phyloP scores from a whole-genome alignment of 2,113 vertebrate species.

The Ia io region DNA sequence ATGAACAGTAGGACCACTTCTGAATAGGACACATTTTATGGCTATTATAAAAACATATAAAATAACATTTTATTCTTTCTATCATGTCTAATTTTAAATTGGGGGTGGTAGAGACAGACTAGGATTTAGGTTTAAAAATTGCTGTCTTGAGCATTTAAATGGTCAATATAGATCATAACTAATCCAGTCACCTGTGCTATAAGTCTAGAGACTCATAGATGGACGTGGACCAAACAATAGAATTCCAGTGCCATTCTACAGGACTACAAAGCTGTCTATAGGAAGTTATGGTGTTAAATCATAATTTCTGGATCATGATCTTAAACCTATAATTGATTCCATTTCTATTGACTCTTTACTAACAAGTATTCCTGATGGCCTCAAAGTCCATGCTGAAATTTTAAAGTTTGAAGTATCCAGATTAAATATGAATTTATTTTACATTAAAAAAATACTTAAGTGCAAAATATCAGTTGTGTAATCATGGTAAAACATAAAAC shows the following conservation, averaged over 20 bases:
- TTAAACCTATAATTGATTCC: conserved; percentile 64
- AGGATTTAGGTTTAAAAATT: conserved; percentile 35
- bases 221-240: background rate
- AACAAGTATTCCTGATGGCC: conserved; percentile 61
- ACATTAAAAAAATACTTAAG: conserved; percentile 62
- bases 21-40: conserved; percentile 10
- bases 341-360: conserved; percentile 68
- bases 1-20: conserved; percentile 11
- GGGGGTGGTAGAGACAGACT: background rate
- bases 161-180: conserved; percentile 12
- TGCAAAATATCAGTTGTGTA: conserved; percentile 74
- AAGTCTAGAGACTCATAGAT: conserved; percentile 19
- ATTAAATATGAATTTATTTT: conserved; percentile 72
- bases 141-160: conserved; percentile 43
- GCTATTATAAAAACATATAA: conserved; percentile 1
- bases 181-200: conserved; percentile 6
- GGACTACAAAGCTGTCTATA: conserved; percentile 19
- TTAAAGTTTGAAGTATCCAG: conserved; percentile 67
- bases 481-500: conserved; percentile 75
- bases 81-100: conserved; percentile 31
- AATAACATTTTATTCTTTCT: conserved; percentile 40
- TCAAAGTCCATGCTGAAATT: conserved; percentile 69
- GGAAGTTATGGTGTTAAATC: conserved; percentile 53
- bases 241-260: conserved; percentile 22
- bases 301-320: conserved; percentile 57